Conservation (phyloP, 2,888 invertebrate species). For the Chrysolina oricalcia region DNA sequence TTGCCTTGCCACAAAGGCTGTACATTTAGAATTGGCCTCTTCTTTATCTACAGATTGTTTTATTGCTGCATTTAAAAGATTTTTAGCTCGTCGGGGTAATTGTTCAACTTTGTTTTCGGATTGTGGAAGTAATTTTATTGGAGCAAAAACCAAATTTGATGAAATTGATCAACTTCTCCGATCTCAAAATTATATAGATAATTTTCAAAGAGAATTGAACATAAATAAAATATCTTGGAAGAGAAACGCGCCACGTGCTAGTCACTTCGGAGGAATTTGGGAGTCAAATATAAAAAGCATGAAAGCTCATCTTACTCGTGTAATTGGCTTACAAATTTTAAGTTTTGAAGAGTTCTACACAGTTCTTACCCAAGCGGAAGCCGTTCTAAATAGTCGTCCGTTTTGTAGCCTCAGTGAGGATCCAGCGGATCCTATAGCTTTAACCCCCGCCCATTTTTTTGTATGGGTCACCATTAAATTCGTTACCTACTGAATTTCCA, state of each 20-base stretch:
- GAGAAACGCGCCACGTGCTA: slow-evolving; percentile 55
- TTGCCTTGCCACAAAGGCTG: too few relatives aligned
- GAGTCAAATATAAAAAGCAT: slow-evolving; percentile 57
- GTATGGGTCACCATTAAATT: too few relatives aligned
- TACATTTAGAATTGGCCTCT: too few relatives aligned
- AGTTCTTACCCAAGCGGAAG: slow-evolving; percentile 51
- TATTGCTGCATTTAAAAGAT: too few relatives aligned
- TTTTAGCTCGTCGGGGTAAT: too few relatives aligned
- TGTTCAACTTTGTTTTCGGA: slow-evolving; percentile 26
- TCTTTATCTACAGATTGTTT: too few relatives aligned
- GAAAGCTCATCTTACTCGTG: slow-evolving; percentile 55
- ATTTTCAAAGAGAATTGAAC: slow-evolving; percentile 25
- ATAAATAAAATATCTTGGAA: slow-evolving; percentile 38
- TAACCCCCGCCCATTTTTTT: too few relatives aligned
- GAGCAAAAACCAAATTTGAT: slow-evolving; percentile 25
- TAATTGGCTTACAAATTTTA: slow-evolving; percentile 50
- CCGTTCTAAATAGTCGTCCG: slow-evolving; percentile 53
- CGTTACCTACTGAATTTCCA: too few relatives aligned
- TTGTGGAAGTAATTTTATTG: slow-evolving; percentile 36
- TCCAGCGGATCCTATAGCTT: slow-evolving; percentile 32
- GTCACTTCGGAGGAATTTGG: slow-evolving; percentile 60
- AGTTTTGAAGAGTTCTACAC: slow-evolving; percentile 56
- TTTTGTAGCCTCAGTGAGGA: slow-evolving; percentile 44
- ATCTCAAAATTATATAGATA: slow-evolving; percentile 25
- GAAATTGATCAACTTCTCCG: slow-evolving; percentile 27